These are phyloP conservation scores for Ceratina japonica DNA, from an alignment of 1,140 invertebrate genomes.

Conservation along the genomic window DNA sequence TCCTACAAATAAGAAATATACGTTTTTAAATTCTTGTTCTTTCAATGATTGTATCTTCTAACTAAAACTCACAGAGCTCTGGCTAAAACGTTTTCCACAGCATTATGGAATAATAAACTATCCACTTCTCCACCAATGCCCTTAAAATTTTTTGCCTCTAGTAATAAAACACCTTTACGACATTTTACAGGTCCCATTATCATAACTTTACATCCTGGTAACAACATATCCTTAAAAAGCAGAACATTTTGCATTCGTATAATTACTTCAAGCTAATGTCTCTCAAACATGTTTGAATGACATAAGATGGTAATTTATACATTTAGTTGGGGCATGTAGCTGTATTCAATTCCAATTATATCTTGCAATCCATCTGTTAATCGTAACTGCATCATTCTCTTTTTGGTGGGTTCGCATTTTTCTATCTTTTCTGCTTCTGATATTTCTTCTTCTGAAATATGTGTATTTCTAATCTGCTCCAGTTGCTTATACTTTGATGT, in stretches of 20 bases:
- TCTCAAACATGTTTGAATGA: background rate
- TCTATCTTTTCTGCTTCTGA: conserved; percentile 77
- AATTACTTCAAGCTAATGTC: background rate
- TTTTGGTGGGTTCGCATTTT: conserved; percentile 72
- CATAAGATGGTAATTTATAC: conserved; percentile 61
- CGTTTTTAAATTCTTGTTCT: background rate
- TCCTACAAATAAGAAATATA: conserved; percentile 58
- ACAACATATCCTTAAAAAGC: conserved; percentile 67
- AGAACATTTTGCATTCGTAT: background rate
- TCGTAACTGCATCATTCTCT: conserved; percentile 85
- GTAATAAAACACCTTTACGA: conserved; percentile 85
- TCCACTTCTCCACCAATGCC: conserved; percentile 89
- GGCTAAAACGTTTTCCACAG: conserved; percentile 82
- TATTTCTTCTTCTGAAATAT: conserved; percentile 79
- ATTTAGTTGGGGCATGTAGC: conserved; percentile 78
- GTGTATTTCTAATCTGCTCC: conserved; percentile 81
- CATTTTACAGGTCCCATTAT: conserved; percentile 85
- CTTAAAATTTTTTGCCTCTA: conserved; percentile 83
- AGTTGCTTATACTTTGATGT: conserved; percentile 83
- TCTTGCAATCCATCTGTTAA: conserved; percentile 88
- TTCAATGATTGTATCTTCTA: background rate
- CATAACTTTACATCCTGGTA: conserved; percentile 77
- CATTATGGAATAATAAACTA: conserved; percentile 81
- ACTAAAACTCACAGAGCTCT: conserved; percentile 78
- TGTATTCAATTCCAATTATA: conserved; percentile 87